phyloP scores from a whole-genome alignment of 2,888 invertebrate genomes.

The Leptinotarsa haldemani region DNA sequence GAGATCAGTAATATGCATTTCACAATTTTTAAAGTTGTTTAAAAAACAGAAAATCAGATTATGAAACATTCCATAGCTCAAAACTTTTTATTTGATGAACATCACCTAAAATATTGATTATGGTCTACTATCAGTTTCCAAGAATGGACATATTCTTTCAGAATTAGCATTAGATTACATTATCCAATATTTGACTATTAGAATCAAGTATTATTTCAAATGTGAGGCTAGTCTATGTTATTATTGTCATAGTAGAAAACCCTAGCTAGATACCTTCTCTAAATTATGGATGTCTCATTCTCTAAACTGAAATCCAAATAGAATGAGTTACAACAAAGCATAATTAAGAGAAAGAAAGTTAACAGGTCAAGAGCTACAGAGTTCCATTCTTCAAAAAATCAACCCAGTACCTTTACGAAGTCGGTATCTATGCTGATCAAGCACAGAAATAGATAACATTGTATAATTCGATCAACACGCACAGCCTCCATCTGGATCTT shows the following conservation, averaged over 20 bases:
- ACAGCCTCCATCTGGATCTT: conserved; percentile 93
- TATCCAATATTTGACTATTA: conserved; percentile 5
- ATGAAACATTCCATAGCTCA: conserved; percentile 16
- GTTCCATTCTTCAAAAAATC: conserved; percentile 30
- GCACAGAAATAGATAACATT: conserved; percentile 41
- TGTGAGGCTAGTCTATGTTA: conserved; percentile 1
- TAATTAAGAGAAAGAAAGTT: not conserved
- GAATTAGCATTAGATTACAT: not conserved
- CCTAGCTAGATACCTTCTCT: not conserved
- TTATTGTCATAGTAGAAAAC: conserved; percentile 1
- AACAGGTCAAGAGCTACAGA: conserved; percentile 31
- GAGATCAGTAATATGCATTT: not conserved
- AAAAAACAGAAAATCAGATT: not conserved
- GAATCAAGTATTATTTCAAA: not conserved
- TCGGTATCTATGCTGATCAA: conserved; percentile 41
- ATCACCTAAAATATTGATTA: not conserved
- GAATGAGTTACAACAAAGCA: not conserved
- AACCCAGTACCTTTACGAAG: conserved; percentile 16
- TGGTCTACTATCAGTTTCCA: not conserved
- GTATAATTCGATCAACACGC: conserved; percentile 75
- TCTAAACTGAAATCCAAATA: not conserved
- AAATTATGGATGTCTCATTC: not conserved
- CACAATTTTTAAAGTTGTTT: conserved; percentile 1
- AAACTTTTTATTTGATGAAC: not conserved
- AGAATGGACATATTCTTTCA: conserved; percentile 10